Evolutionary conservation across 1,140 invertebrate species (phyloP), one percentile per base, ranked within the genome.

Genomic region (Battus philenor): DNA sequence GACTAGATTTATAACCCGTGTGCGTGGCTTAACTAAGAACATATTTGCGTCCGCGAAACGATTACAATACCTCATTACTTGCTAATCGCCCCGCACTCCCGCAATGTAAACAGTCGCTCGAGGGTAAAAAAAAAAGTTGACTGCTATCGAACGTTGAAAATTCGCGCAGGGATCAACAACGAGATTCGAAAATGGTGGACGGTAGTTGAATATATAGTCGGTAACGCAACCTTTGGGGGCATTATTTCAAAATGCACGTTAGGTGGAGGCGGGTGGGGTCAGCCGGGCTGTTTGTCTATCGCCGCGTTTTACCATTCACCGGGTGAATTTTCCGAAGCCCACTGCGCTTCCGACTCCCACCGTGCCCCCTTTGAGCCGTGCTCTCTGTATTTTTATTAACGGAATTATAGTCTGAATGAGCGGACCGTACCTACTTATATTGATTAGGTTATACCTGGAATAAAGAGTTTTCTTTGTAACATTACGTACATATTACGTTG

Each of bases 281-380:
- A 75, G 67, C 68, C 24, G 59, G 54, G 65, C 70, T 81, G 77
- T 81, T 81, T 84, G 77, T 84, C 80, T 84, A 81, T 80, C 73
- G 75, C 73, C 73, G 75, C 73, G 74, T 67, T 84, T 82, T 78
- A 63, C 71, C 77, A 84, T 80, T 84, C 77, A 80, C 68, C 67
- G 80, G 75, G 71, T 74, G 77, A 81, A 81, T 79, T 84, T 84
- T 79, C 77, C 75, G 73, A 80, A 82, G 74, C 79, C 76, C 70
- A 76, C 67, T 70, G 74, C 72, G 65, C 70, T 67, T 59, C 63
- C 66, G 51, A 45, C 16, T 22, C 59, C 63, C 71, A 70, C 64
- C 54, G 47, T 56, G 47, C 54, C 73, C 72, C 68, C 67, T 62
- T 63, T 56, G 50, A 64, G 66, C 65, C 54, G 61, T 50, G 56